Evolutionary conservation across 2,888 invertebrate species (phyloP).

Genomic region (Paralinhomoeus sp.): DNA sequence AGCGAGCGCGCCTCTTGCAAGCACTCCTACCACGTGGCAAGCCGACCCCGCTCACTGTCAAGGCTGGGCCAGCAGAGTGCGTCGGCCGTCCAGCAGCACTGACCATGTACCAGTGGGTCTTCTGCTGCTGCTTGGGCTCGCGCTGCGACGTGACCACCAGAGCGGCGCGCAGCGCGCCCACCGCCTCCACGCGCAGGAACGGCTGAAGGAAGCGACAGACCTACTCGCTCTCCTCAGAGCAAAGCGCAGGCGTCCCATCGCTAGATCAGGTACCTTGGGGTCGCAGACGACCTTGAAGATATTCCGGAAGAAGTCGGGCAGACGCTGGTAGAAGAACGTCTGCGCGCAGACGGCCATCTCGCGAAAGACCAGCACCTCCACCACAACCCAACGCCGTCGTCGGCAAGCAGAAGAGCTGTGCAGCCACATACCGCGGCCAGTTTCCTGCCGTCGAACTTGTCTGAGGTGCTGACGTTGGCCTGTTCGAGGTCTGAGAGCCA

Average conservation of each 20-base stretch:
- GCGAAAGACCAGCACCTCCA: slow-evolving; percentile 54
- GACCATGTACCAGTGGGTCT: slow-evolving; percentile 51
- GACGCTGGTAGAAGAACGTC: slow-evolving; percentile 57
- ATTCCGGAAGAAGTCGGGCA: slow-evolving; percentile 30
- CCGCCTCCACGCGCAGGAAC: slow-evolving; percentile 69
- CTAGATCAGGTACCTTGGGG: slow-evolving; percentile 11
- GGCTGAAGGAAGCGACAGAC: no score
- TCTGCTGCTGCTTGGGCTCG: slow-evolving; percentile 71
- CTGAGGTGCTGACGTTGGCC: no score
- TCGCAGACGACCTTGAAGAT: slow-evolving; percentile 19
- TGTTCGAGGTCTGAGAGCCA: not conserved
- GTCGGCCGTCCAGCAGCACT: no score
- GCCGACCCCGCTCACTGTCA: no score
- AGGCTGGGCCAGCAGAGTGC: no score
- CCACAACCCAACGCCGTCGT: no score
- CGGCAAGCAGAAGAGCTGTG: no score
- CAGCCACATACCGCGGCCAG: no score
- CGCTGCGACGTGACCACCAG: slow-evolving; percentile 79
- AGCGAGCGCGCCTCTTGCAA: slow-evolving; percentile 51
- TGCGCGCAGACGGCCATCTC: slow-evolving; percentile 86
- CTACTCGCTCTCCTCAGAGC: no score
- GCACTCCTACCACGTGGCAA: slow-evolving; percentile 45
- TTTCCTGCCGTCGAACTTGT: no score
- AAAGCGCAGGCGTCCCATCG: no score
- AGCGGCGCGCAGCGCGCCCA: slow-evolving; percentile 76